phyloP scores from a whole-genome alignment of 2,113 vertebrate species.

The Thunnus maccoyii region DNA sequence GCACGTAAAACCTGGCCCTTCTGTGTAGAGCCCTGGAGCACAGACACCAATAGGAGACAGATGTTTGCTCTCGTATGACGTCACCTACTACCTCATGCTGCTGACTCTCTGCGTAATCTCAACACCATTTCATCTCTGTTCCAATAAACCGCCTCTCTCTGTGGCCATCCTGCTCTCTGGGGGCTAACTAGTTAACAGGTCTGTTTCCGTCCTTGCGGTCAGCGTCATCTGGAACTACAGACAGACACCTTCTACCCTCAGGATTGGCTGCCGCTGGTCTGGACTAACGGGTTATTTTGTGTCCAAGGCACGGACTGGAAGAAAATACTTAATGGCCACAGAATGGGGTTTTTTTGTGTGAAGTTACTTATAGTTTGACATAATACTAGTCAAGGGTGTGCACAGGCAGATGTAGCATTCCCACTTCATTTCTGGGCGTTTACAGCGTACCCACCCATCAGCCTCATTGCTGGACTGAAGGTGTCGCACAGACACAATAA shows the following conservation, averaged over 20 bases:
- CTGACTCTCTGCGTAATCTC: constrained; percentile 49
- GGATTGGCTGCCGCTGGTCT: constrained; percentile 20
- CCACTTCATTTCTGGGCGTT: constrained; percentile 1
- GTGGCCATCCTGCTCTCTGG: constrained; percentile 23
- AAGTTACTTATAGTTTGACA: background rate
- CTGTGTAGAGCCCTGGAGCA: constrained; percentile 20
- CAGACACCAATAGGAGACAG: constrained; percentile 74
- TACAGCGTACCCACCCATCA: background rate
- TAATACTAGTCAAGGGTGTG: background rate
- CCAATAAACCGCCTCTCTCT: constrained; percentile 47
- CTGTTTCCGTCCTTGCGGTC: constrained; percentile 35
- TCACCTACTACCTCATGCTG: constrained; percentile 35
- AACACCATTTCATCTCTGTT: constrained; percentile 50
- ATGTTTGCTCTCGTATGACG: constrained; percentile 70
- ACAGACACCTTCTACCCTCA: constrained; percentile 41
- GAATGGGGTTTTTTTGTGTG: background rate
- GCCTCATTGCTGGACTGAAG: constrained; percentile 7
- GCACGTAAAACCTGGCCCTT: constrained; percentile 22
- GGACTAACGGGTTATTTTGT: background rate
- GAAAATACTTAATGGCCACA: background rate
- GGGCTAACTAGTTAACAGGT: constrained; percentile 53
- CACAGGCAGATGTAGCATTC: background rate
- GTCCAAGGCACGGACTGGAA: constrained; percentile 18
- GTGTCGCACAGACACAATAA: constrained; percentile 9
- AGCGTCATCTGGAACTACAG: constrained; percentile 37